Base-by-base conservation (phyloP, 1,140 invertebrate species). In the Ostrea denselamellosa region DNA sequence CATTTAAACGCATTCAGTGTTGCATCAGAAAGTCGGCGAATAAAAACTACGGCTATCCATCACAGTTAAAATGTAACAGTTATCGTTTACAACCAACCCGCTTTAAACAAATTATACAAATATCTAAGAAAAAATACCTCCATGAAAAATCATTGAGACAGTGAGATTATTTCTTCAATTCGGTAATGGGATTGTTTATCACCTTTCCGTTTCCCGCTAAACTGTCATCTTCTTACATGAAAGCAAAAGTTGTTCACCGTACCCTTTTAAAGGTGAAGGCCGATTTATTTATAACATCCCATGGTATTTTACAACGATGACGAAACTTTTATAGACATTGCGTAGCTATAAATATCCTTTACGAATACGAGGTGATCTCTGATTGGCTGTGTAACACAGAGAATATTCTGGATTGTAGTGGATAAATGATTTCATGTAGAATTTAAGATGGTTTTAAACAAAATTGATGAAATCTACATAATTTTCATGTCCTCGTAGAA, bases 271-370 rank as follows among this genome's bases (percentile, higher is more conserved):
- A 58, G 52, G 83, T 62, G 51, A 85, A 85, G 52, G 83, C 58
- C 83, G 56, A 22, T 8, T 19, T 85, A 85, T 58, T 52, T 28
- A 85, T 85, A 85, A 17, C 83, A 19, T 8, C 0, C 7, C 10
- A 52, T 12, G 82, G 83, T 85, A 62, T 85, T 85, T 85, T 85
- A 85, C 83, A 85, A 25, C 53, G 83, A 25, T 85, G 83, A 85
- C 83, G 83, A 85, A 85, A 85, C 22, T 14, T 44, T 28, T 54
- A 12, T 10, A 7, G n/a, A 19, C 14, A 52, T 83, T 53, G 19
- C 44, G 19, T n/a, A 22, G 8, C 83, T 85, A 85, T 85, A 85
- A 85, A 85, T 85, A 85, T 85, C 14, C 83, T 54, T 85, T 85
- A 58, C 56, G 25, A 77, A 85, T 58, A 85, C 83, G 83, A 85